Evolutionary conservation across 2,888 invertebrate genomes (phyloP).

Genomic region (Andrena dorsata): DNA sequence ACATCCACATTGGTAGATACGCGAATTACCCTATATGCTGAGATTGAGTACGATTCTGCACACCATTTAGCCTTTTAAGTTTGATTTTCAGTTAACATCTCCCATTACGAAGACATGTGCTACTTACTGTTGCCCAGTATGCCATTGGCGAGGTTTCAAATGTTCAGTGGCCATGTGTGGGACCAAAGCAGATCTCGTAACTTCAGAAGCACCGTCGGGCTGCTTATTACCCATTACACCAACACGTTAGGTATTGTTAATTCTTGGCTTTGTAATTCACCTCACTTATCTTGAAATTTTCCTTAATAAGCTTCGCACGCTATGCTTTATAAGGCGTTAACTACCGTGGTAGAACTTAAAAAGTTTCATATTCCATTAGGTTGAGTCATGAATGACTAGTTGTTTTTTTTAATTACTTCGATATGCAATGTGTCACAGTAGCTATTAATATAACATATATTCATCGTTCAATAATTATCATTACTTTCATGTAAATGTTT

Average conservation of each 20-base stretch:
- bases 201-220: slow-evolving; percentile 83
- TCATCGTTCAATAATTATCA: too few species aligned
- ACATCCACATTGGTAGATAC: too few species aligned
- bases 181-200: slow-evolving; percentile 85
- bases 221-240: slow-evolving; percentile 84
- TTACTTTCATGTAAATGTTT: too few species aligned
- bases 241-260: slow-evolving; percentile 83
- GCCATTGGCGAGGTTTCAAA: slow-evolving; percentile 84
- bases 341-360: background rate
- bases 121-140: slow-evolving; percentile 85
- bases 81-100: slow-evolving; percentile 83
- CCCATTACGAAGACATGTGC: slow-evolving; percentile 85
- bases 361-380: background rate
- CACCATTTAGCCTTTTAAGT: slow-evolving; percentile 65
- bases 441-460: too few species aligned
- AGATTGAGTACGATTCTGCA: slow-evolving; percentile 8
- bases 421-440: too few species aligned
- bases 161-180: slow-evolving; percentile 85
- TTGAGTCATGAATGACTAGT: background rate
- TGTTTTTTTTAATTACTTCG: too few species aligned
- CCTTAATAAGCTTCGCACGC: background rate
- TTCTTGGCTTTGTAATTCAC: slow-evolving; percentile 6
- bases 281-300: background rate
- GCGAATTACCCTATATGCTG: background rate
- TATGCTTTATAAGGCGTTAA: background rate